Evolutionary conservation across 2,888 invertebrate genomes (phyloP).

Genomic region (Orthosia incerta): DNA sequence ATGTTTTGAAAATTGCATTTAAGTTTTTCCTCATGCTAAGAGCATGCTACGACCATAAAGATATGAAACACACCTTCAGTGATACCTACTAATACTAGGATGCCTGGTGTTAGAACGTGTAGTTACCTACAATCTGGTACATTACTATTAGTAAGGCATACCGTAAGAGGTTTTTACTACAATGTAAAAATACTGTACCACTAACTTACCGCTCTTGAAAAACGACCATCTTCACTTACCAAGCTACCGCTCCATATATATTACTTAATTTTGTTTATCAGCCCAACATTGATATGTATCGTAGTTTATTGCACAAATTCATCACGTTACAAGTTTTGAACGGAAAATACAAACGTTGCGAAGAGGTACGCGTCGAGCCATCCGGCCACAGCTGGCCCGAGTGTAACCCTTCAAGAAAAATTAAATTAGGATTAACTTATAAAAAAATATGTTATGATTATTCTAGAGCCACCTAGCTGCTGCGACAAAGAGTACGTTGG

Average conservation of each 20-base stretch:
- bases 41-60: slow-evolving; percentile 64
- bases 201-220: slow-evolving; percentile 80
- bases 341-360: slow-evolving; percentile 72
- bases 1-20: slow-evolving; percentile 57
- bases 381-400: slow-evolving; percentile 89
- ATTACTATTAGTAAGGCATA: slow-evolving; percentile 87
- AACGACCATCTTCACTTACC: slow-evolving; percentile 79
- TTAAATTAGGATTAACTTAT: slow-evolving; percentile 72
- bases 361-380: slow-evolving; percentile 79
- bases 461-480: slow-evolving; percentile 82
- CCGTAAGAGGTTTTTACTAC: slow-evolving; percentile 81
- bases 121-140: slow-evolving; percentile 76
- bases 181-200: slow-evolving; percentile 86
- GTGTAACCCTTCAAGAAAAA: slow-evolving; percentile 76
- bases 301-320: slow-evolving; percentile 88
- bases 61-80: slow-evolving; percentile 72
- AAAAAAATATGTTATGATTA: slow-evolving; percentile 67
- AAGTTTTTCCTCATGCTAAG: slow-evolving; percentile 55
- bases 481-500: slow-evolving; percentile 76
- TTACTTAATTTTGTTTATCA: slow-evolving; percentile 81
- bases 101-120: slow-evolving; percentile 69
- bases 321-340: slow-evolving; percentile 81
- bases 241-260: slow-evolving; percentile 86
- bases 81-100: slow-evolving; percentile 76
- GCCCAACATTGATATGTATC: slow-evolving; percentile 91